Evolutionary conservation across 2,888 invertebrate species (phyloP).

Genomic region (Sympetrum striolatum): DNA sequence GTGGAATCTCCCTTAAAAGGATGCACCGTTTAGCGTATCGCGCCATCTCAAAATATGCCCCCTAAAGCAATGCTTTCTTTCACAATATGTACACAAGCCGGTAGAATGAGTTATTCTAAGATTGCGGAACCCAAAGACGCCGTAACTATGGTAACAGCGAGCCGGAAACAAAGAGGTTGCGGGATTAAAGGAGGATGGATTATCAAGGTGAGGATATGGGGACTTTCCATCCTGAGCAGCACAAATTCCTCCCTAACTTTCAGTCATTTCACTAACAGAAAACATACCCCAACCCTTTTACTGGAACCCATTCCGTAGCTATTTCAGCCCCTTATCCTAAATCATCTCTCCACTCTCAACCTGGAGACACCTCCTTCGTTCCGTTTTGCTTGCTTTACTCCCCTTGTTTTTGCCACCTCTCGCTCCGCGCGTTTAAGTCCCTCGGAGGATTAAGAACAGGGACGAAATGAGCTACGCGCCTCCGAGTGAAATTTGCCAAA

Average conservation of each 20-base stretch:
- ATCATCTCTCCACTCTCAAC: background rate
- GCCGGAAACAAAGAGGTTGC: too few relatives aligned
- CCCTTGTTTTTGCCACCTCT: background rate
- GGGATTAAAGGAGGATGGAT: too few relatives aligned
- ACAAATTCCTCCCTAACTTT: background rate
- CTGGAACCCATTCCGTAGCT: background rate
- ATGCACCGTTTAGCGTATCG: too few relatives aligned
- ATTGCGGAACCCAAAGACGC: too few relatives aligned
- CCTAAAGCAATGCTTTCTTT: too few relatives aligned
- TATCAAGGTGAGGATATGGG: background rate
- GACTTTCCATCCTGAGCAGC: background rate
- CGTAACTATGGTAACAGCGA: too few relatives aligned
- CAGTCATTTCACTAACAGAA: background rate
- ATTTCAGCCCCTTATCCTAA: background rate
- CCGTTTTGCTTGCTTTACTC: background rate
- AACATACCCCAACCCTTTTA: background rate
- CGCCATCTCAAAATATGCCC: too few relatives aligned
- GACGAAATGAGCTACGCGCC: background rate
- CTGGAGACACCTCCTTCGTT: background rate
- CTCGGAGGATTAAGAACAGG: background rate
- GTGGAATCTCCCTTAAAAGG: too few relatives aligned
- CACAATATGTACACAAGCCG: too few relatives aligned
- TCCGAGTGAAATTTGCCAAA: background rate
- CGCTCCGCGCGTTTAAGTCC: background rate
- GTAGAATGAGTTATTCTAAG: too few relatives aligned